Evolutionary conservation across 2,888 invertebrate species (phyloP), one percentile per base, ranked within the genome.

Genomic region (Leptopilina drosophilae): DNA sequence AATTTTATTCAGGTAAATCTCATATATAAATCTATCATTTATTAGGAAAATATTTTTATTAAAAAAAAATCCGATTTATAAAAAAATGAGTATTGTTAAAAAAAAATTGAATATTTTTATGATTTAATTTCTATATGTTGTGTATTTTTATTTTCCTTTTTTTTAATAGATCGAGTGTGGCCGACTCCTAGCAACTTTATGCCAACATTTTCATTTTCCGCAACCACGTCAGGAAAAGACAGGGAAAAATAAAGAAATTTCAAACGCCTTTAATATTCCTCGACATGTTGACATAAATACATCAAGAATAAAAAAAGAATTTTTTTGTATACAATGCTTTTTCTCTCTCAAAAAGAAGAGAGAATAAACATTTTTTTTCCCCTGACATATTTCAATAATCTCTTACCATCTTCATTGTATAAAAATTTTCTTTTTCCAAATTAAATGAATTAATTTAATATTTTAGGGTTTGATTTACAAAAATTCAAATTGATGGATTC

Each of bases 1-100:
- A 80, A 56, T 83, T 88, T 14, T 87, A 89, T 65, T 83, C 83
- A 77, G 89, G 89, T 89, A 83, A 85, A 33, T 64, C 20, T 20
- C 20, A 20, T n/a, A n/a, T n/a, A n/a, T n/a, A n/a, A n/a, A n/a
- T n/a, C n/a, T n/a, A n/a, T n/a, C n/a, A n/a, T n/a, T 20, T 64
- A 3, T 26, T 46, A 14, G 11, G 26, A 12, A 40, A 69, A 33
- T 64, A 62, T 20, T 20, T 20, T 20, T 20, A 20, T 20, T 20
- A 20, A 20, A 20, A 20, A 20, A 20, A 20, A 20, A n/a, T n/a
- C 20, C 1, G 20, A 1, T 20, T 20, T 20, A 20, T 20, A 20
- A 20, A 20, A 20, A 20, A 20, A 20, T 20, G 20, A 20, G 20
- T 20, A 1, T n/a, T n/a, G n/a, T 20, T 20, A 20, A 20, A 1